phyloP scores from a whole-genome alignment of 2,888 invertebrate species.

The Steinernema scapterisci region DNA sequence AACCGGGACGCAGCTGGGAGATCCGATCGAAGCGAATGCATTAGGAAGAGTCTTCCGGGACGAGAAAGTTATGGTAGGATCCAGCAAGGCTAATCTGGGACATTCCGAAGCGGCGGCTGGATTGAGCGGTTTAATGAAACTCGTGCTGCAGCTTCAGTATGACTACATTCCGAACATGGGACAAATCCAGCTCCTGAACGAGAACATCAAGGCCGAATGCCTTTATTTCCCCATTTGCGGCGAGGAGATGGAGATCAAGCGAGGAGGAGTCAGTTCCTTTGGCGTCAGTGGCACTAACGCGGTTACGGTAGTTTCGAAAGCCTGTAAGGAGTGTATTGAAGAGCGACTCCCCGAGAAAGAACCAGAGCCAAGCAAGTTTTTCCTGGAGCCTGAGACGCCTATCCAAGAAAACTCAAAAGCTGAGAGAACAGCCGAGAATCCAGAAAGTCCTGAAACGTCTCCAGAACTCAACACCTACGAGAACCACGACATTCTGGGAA shows the following conservation, averaged over 20 bases:
- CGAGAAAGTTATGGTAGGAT: constrained; percentile 41
- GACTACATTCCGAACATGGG: constrained; percentile 54
- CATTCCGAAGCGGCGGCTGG: constrained; percentile 66
- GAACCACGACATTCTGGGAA: too few relatives aligned
- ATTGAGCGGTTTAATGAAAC: constrained; percentile 59
- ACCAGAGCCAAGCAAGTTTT: neutral
- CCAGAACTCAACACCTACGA: neutral
- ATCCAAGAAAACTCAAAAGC: neutral
- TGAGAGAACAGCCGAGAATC: neutral
- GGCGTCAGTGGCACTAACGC: constrained; percentile 66
- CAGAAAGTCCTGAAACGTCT: neutral
- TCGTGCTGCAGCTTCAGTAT: constrained; percentile 50
- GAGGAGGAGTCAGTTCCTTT: constrained; percentile 61
- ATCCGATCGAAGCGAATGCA: constrained; percentile 65
- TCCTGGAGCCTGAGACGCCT: neutral
- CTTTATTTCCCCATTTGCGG: neutral
- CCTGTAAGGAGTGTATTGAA: neutral
- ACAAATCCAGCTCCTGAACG: constrained; percentile 58
- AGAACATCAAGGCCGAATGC: constrained; percentile 51
- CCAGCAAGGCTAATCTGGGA: constrained; percentile 58
- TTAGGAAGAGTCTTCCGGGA: constrained; percentile 47
- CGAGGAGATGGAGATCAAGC: neutral
- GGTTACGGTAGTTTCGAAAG: constrained; percentile 45
- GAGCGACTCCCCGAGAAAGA: neutral
- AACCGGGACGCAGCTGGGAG: constrained; percentile 67